Conservation (phyloP, 2,888 invertebrate species). For the Busseola fusca region DNA sequence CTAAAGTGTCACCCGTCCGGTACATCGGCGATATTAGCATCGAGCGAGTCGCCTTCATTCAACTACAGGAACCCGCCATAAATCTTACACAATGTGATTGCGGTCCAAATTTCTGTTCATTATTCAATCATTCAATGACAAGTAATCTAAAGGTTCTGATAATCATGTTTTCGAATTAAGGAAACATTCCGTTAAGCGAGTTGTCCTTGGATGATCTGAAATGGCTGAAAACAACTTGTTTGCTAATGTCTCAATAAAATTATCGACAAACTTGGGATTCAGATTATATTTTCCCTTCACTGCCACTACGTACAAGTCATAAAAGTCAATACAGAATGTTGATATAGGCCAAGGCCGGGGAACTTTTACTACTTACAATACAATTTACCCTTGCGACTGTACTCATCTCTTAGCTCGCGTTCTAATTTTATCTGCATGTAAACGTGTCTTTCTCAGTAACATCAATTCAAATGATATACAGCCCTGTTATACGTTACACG, state of each 20-base stretch:
- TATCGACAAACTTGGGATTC: constrained; percentile 46
- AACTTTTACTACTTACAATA: constrained; percentile 52
- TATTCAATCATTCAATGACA: constrained; percentile 74
- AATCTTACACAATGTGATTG: constrained; percentile 80
- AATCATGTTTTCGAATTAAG: constrained; percentile 51
- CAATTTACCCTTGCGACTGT: constrained; percentile 41
- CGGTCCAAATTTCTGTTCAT: constrained; percentile 75
- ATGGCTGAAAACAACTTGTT: constrained; percentile 30
- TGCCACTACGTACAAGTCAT: constrained; percentile 44
- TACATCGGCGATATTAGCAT: constrained; percentile 74
- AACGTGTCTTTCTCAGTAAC: constrained; percentile 42
- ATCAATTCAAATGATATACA: constrained; percentile 56
- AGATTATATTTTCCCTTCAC: constrained; percentile 42
- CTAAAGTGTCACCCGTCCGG: constrained; percentile 68
- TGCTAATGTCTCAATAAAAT: constrained; percentile 34
- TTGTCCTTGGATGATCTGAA: constrained; percentile 13
- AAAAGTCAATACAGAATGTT: constrained; percentile 53
- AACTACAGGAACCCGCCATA: constrained; percentile 73
- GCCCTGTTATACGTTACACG: constrained; percentile 38
- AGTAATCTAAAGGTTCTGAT: constrained; percentile 57
- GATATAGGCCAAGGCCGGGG: constrained; percentile 49
- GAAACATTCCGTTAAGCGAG: constrained; percentile 22
- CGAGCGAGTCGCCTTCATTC: constrained; percentile 72
- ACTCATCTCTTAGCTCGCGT: constrained; percentile 49
- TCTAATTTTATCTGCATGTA: constrained; percentile 50